Percentiles rank a stretch among this genome's conserved stretches.
phyloP scores from a whole-genome alignment of 2,797 vertebrate genomes.

The Arremon aurantiirostris region DNA sequence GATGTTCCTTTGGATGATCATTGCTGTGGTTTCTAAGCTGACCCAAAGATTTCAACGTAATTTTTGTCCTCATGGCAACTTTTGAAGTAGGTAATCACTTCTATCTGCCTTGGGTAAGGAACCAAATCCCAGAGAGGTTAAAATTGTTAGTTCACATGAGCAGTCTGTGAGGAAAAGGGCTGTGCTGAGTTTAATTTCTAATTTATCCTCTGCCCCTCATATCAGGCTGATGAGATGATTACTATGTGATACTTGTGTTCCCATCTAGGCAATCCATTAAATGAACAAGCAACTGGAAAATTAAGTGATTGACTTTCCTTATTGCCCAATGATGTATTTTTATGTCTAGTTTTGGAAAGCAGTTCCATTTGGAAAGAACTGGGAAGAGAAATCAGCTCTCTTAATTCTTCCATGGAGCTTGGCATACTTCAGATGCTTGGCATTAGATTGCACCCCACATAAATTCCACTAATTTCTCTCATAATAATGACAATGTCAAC shows the following conservation, averaged over 20 bases:
- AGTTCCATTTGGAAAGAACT: background rate
- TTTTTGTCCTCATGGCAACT: background rate
- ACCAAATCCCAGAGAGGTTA: background rate
- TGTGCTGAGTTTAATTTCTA: background rate
- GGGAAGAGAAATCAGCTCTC: background rate
- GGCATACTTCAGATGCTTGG: background rate
- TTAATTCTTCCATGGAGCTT: background rate
- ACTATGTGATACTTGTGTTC: background rate
- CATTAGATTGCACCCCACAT: background rate
- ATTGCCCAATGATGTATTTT: background rate
- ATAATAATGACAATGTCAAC: background rate
- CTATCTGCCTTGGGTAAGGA: background rate
- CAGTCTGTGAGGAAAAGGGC: background rate
- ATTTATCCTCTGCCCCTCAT: background rate
- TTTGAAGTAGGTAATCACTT: background rate
- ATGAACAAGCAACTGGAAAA: background rate
- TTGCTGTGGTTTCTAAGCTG: background rate
- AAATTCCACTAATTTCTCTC: background rate
- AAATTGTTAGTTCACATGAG: background rate
- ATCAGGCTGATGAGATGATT: background rate
- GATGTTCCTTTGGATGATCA: background rate
- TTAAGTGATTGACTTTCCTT: background rate
- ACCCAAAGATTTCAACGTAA: background rate
- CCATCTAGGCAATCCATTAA: background rate
- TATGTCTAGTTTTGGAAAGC: background rate